phyloP scores from a whole-genome alignment of 2,888 invertebrate species.

The Scelioninae gen. 1 region DNA sequence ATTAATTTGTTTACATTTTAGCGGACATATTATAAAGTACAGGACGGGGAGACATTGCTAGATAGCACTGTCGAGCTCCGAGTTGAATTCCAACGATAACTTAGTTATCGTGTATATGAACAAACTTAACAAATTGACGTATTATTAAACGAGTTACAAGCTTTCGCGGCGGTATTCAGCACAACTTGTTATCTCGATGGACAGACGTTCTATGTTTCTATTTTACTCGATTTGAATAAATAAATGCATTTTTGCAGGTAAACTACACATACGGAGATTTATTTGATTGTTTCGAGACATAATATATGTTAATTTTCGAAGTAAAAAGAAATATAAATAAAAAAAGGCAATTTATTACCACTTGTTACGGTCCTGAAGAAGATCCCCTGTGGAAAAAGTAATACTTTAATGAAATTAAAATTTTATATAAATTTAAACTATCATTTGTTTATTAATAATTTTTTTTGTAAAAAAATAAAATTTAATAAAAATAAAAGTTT shows the following conservation, averaged over 20 bases:
- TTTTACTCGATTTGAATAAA: conserved; percentile 34
- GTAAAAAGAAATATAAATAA: no score
- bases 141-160: conserved; percentile 60
- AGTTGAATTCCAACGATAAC: conserved; percentile 53
- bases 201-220: conserved; percentile 9
- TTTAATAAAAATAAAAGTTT: no score
- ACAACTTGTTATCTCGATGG: conserved; percentile 18
- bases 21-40: conserved; percentile 71
- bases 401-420: no score
- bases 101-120: conserved; percentile 57
- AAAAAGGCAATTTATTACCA: no score
- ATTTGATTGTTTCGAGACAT: neutral
- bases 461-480: no score
- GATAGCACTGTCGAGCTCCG: conserved; percentile 25
- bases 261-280: neutral
- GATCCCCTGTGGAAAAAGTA: no score
- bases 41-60: conserved; percentile 31
- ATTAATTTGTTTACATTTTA: conserved; percentile 81
- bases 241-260: conserved; percentile 25
- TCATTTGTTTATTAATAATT: no score
- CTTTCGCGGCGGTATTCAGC: conserved; percentile 13
- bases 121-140: conserved; percentile 53
- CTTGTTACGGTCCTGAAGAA: no score
- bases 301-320: no score
- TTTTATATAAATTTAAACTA: no score